Percentiles rank a stretch among this genome's conserved stretches.
phyloP scores from a whole-genome alignment of 2,797 vertebrate genomes.

The Protosalanx chinensis region DNA sequence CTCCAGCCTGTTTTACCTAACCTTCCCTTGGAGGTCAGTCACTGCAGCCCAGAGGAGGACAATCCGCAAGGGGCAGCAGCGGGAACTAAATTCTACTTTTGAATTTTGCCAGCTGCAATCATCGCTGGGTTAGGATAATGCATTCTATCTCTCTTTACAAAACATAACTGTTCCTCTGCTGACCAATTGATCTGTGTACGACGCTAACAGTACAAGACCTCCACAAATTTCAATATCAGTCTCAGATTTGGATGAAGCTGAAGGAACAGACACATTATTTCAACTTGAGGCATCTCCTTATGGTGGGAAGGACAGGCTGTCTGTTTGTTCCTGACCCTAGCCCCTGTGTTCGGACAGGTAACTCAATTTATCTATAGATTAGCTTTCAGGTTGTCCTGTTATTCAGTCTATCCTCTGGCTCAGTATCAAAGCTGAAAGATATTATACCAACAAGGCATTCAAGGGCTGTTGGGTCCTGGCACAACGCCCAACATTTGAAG shows the following conservation, averaged over 20 bases:
- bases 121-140: constrained; percentile 8
- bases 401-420: constrained; percentile 21
- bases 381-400: constrained; percentile 1
- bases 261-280: not conserved
- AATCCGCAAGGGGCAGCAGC: not conserved
- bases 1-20: not conserved
- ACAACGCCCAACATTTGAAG: not conserved
- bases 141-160: constrained; percentile 8
- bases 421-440: not conserved
- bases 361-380: constrained; percentile 18
- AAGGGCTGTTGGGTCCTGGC: constrained; percentile 16
- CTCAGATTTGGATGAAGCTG: not conserved
- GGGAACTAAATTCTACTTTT: not conserved
- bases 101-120: not conserved
- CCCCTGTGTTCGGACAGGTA: constrained; percentile 10
- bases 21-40: not conserved
- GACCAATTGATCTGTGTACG: not conserved
- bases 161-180: not conserved
- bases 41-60: not conserved
- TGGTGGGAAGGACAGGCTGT: not conserved
- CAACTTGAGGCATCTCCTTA: too few relatives aligned
- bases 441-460: not conserved
- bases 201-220: constrained; percentile 17
- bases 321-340: constrained; percentile 6
- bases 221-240: not conserved